Evolutionary conservation across 2,797 vertebrate genomes (phyloP).

Genomic region (Acanthiza pusilla): DNA sequence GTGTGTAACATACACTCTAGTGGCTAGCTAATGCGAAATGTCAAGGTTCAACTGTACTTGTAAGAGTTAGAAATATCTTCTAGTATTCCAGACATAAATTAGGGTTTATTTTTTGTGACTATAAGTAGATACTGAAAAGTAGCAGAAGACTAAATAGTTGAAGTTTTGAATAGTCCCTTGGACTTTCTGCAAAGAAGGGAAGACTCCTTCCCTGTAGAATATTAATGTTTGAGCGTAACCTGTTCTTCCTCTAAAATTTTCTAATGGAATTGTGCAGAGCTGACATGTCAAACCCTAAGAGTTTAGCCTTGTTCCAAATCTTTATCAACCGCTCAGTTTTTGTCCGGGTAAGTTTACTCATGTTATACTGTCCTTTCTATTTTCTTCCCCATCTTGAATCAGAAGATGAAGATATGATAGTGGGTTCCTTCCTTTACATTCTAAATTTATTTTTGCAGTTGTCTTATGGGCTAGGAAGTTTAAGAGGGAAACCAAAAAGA

Average conservation of each 20-base stretch:
- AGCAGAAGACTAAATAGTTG: neutral
- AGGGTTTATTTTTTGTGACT: neutral
- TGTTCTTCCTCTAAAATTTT: neutral
- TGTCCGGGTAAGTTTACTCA: neutral
- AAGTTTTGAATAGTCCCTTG: neutral
- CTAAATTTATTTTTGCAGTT: neutral
- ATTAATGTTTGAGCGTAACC: neutral
- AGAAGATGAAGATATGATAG: neutral
- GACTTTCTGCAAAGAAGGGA: neutral
- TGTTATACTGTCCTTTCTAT: neutral
- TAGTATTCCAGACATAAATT: neutral
- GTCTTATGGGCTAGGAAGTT: neutral
- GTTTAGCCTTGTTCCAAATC: neutral
- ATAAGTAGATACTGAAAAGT: neutral
- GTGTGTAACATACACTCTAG: neutral
- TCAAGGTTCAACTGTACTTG: neutral
- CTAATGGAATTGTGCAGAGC: neutral
- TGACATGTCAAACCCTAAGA: neutral
- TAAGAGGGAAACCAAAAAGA: neutral
- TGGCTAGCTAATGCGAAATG: neutral
- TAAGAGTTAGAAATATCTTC: neutral
- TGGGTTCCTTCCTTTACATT: neutral
- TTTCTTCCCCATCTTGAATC: neutral
- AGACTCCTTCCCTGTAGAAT: neutral
- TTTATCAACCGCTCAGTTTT: neutral